Percentiles rank a stretch among this genome's conserved stretches.
phyloP scores from a whole-genome alignment of 2,888 invertebrate species.

The Apodemia zela region DNA sequence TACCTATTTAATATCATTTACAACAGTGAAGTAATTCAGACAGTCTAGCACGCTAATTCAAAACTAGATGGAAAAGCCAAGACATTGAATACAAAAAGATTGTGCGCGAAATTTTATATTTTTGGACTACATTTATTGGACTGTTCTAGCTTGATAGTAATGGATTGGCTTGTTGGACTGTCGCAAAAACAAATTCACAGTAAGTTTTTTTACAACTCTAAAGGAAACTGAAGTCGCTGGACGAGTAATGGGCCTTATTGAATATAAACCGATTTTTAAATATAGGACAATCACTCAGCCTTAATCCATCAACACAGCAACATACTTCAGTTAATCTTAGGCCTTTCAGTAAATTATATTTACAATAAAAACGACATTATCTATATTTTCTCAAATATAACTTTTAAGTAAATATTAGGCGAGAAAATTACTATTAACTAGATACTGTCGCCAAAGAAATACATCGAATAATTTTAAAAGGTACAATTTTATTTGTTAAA shows the following conservation, averaged over 20 bases:
- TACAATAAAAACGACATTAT: conserved; percentile 73
- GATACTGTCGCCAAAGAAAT: conserved; percentile 31
- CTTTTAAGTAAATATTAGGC: conserved; percentile 70
- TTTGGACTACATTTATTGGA: conserved; percentile 3
- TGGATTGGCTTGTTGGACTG: conserved; percentile 6
- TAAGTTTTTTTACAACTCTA: background rate
- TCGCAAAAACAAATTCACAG: background rate
- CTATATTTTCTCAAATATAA: conserved; percentile 63
- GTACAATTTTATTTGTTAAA: background rate
- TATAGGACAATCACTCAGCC: conserved; percentile 13
- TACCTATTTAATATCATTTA: background rate
- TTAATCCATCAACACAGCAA: conserved; percentile 47
- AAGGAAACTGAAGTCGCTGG: background rate
- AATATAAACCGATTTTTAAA: conserved; percentile 9
- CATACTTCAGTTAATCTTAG: conserved; percentile 67
- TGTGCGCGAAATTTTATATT: conserved; percentile 4
- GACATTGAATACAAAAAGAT: background rate
- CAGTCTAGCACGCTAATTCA: conserved; percentile 7
- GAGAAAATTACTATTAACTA: conserved; percentile 71
- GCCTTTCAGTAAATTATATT: conserved; percentile 73
- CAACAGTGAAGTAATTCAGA: background rate
- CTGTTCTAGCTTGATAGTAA: background rate
- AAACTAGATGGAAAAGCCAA: conserved; percentile 6
- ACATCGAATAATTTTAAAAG: conserved; percentile 11
- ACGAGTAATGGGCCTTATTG: background rate